A percentile compares a stretch with the other conserved stretches of the same genome.
Conservation (phyloP, 2,888 invertebrate genomes). For the Eremobia ochroleuca region DNA sequence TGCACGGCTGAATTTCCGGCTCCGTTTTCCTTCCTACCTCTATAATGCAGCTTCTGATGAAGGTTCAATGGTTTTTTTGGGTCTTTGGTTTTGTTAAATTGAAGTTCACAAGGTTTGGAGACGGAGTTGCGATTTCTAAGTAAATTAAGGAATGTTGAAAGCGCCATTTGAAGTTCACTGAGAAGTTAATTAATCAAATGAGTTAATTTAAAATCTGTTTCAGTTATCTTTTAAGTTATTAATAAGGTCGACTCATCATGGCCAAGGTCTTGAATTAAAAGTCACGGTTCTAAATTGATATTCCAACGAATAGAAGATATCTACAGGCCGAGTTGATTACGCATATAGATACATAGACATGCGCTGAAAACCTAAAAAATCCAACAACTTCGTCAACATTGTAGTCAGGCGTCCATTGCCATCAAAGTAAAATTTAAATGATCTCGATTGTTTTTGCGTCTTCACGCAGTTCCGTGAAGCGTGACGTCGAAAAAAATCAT, state of each 20-base stretch:
- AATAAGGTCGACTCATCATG: slow-evolving; percentile 29
- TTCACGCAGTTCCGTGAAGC: slow-evolving; percentile 53
- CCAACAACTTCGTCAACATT: not conserved
- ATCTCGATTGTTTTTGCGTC: slow-evolving; percentile 63
- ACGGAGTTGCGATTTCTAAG: not conserved
- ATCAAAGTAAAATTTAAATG: slow-evolving; percentile 57
- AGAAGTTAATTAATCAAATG: slow-evolving; percentile 14
- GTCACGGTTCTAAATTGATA: slow-evolving; percentile 30
- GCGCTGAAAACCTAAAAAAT: slow-evolving; percentile 5
- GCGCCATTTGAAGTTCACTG: not conserved
- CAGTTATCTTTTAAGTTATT: slow-evolving; percentile 18
- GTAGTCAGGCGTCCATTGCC: slow-evolving; percentile 36
- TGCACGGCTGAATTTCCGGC: slow-evolving; percentile 82
- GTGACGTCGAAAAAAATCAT: slow-evolving; percentile 59
- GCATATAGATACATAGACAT: not conserved
- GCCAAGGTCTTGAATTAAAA: slow-evolving; percentile 48
- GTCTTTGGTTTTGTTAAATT: not conserved
- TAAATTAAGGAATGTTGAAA: not conserved
- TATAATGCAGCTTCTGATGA: slow-evolving; percentile 72
- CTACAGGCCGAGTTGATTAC: not conserved
- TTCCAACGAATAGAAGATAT: slow-evolving; percentile 3
- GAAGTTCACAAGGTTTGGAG: not conserved
- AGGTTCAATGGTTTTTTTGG: slow-evolving; percentile 59
- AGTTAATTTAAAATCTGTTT: slow-evolving; percentile 30
- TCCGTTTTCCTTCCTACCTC: slow-evolving; percentile 82